phyloP scores from a whole-genome alignment of 2,113 vertebrate genomes.

The Mobula birostris region DNA sequence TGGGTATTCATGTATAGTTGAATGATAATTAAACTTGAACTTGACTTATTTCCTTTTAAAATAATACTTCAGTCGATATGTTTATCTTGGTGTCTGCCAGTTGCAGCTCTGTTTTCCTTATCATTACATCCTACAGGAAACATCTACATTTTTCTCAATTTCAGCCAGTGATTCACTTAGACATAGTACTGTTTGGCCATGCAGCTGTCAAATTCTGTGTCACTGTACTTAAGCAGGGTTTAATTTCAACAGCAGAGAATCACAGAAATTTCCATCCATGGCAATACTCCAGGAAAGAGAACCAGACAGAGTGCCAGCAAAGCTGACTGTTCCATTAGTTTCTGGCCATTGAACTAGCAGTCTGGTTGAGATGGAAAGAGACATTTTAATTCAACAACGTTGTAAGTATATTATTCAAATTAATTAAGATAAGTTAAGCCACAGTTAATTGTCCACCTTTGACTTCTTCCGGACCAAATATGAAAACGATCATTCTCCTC shows the following conservation, averaged over 20 bases:
- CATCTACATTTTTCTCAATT: constrained; percentile 10
- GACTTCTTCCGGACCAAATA: background rate
- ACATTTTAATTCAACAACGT: constrained; percentile 25
- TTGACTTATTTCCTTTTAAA: background rate
- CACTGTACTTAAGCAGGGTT: constrained; percentile 26
- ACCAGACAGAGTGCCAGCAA: constrained; percentile 9
- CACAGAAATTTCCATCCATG: constrained; percentile 29
- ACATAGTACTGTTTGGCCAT: background rate
- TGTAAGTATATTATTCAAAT: constrained; percentile 19
- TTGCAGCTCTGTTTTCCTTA: background rate
- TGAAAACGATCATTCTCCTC: background rate
- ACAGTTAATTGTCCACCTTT: background rate
- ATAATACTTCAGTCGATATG: background rate
- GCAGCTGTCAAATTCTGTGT: constrained; percentile 12
- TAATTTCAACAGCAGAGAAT: constrained; percentile 21
- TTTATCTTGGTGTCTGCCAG: background rate
- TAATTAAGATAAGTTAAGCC: background rate
- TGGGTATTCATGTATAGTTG: too few species aligned
- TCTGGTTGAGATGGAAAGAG: constrained; percentile 19
- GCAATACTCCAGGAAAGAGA: constrained; percentile 16
- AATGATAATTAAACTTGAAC: too few species aligned
- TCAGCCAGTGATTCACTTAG: background rate
- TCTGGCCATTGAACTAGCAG: constrained; percentile 15
- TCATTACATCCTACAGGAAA: constrained; percentile 2
- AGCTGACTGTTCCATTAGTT: constrained; percentile 14